Evolutionary conservation across 2,888 invertebrate species (phyloP).

Genomic region (Helicoverpa assulta): DNA sequence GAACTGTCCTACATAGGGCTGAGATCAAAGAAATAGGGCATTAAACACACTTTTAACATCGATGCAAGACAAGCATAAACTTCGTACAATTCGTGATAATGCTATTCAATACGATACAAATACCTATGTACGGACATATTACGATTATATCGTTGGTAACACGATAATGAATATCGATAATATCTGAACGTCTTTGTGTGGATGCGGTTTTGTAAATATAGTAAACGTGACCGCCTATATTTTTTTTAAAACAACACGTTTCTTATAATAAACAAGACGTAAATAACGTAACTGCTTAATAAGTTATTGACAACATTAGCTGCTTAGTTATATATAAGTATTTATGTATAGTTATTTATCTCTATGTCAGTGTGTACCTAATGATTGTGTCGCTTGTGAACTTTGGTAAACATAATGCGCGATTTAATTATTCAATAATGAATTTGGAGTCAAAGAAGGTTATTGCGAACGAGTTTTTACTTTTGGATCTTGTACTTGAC

Average conservation of each 20-base stretch:
- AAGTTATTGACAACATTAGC: slow-evolving; percentile 17
- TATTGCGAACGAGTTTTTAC: background rate
- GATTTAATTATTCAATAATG: background rate
- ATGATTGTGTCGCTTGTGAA: slow-evolving; percentile 10
- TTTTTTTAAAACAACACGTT: background rate
- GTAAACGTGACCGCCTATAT: background rate
- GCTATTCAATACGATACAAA: slow-evolving; percentile 42
- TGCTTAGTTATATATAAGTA: slow-evolving; percentile 11
- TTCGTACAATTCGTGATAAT: slow-evolving; percentile 24
- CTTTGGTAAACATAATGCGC: slow-evolving; percentile 22
- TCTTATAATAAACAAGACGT: background rate
- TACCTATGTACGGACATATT: slow-evolving; percentile 15
- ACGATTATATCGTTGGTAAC: slow-evolving; percentile 43
- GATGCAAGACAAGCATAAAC: background rate
- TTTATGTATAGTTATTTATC: slow-evolving; percentile 6
- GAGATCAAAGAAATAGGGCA: too few relatives aligned
- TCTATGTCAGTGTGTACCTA: background rate
- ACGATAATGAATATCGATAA: slow-evolving; percentile 55
- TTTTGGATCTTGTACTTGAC: too few relatives aligned
- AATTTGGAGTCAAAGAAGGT: background rate
- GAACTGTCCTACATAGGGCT: slow-evolving; percentile 19
- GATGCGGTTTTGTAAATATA: slow-evolving; percentile 6
- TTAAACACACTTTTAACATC: slow-evolving; percentile 15
- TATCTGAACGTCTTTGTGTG: slow-evolving; percentile 35
- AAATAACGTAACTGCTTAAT: slow-evolving; percentile 22